A percentile compares a stretch with the other conserved stretches of the same genome.
phyloP scores from a whole-genome alignment of 2,888 invertebrate genomes.

The Microctonus aethiopoides region DNA sequence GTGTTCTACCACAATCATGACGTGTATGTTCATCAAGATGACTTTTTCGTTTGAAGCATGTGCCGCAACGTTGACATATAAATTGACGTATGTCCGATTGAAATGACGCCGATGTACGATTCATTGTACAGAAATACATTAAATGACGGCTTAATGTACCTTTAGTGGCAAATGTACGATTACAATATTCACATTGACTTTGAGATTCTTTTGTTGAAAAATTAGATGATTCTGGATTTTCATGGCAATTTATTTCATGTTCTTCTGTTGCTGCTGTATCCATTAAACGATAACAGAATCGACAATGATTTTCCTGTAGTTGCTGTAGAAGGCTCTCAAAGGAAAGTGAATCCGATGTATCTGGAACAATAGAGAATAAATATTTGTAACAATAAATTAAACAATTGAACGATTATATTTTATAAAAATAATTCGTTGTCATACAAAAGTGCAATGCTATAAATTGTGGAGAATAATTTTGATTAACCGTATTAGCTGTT shows the following conservation, averaged over 20 bases:
- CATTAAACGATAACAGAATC: constrained; percentile 12
- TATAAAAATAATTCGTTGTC: not conserved
- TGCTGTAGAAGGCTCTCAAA: not conserved
- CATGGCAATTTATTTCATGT: not conserved
- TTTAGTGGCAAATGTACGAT: constrained; percentile 5
- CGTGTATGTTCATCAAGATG: constrained; percentile 1
- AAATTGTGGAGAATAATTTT: not conserved
- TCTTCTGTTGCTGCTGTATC: not conserved
- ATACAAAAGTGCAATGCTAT: not conserved
- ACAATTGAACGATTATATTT: not conserved
- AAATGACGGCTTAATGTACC: constrained; percentile 11
- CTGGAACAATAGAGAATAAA: constrained; percentile 13
- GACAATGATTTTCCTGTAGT: constrained; percentile 10
- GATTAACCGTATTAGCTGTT: not conserved
- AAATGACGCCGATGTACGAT: not conserved
- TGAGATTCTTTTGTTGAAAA: not conserved
- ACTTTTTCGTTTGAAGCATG: not conserved
- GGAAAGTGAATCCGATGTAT: not conserved
- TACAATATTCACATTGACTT: constrained; percentile 6
- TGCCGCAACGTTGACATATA: constrained; percentile 1
- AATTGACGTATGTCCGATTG: constrained; percentile 1
- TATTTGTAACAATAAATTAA: not conserved
- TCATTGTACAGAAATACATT: not conserved
- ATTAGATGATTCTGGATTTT: not conserved
- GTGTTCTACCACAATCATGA: not conserved